Evolutionary conservation across 2,888 invertebrate genomes (phyloP), one percentile per base, ranked within the genome.

Genomic region (Tenthredo amoena): DNA sequence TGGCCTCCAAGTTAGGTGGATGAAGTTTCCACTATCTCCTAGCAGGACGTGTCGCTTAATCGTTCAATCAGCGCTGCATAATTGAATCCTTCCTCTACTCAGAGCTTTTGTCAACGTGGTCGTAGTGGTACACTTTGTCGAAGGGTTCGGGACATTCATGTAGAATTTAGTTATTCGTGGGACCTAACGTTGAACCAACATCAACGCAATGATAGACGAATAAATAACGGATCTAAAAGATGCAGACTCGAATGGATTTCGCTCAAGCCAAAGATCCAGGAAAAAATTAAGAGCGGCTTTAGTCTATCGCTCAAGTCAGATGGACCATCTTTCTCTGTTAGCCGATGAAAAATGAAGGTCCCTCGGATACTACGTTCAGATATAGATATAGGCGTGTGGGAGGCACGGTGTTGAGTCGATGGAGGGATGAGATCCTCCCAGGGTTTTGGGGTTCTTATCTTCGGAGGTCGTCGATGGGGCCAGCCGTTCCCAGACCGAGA

Each of bases 341-440:
- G 87, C 87, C 87, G 89, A 90, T 91, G 90, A 91, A 90, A 91
- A 90, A 90, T 91, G 90, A 89, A 89, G 79, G 88, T 89, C 89
- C 34, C 34, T 47, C 89, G 89, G 87, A 88, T 87, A 87, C 86
- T 85, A 40, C 77, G 84, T 82, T 50, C n/a, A 65, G 18, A 82
- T 62, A 77, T 74, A 76, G 77, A 83, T 84, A 72, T 43, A 82
- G 37, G 50, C 68, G 31, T 6, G 12, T 26, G 50, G 58, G 65
- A 71, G 62, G 43, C 47, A 43, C 68, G n/a, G 71, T 40, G 65
- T 85, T 65, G 71, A 86, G 62, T 84, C 86, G 85, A 86, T 50
- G 50, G 68, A n/a, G 68, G 71, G 47, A 50, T 31, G 68, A 83
- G 68, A 43, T 71, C 62, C 71, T 65, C n/a, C 34, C 71, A 47